Evolutionary conservation across 2,888 invertebrate species (phyloP).

Genomic region (Heteropelma amictum): DNA sequence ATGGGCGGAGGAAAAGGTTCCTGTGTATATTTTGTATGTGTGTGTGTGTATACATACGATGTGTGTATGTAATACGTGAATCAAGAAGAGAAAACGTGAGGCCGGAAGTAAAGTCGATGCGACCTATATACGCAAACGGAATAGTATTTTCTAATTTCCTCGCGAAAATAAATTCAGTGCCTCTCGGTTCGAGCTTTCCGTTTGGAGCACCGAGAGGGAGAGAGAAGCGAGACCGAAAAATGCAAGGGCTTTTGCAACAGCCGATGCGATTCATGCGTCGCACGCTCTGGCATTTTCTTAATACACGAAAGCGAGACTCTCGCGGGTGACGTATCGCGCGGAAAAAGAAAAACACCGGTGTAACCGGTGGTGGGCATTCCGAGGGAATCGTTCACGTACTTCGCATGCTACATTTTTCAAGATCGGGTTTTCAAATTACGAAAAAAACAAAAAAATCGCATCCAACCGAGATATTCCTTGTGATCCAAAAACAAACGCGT

Average conservation of each 20-base stretch:
- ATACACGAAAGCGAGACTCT: conserved; percentile 65
- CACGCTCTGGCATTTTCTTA: conserved; percentile 72
- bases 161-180: conserved; percentile 73
- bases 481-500: no score
- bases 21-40: no score
- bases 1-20: neutral
- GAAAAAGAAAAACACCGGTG: neutral
- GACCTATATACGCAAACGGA: conserved; percentile 60
- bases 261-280: conserved; percentile 73
- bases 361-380: neutral
- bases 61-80: no score
- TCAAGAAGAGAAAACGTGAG: conserved; percentile 4
- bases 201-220: conserved; percentile 47
- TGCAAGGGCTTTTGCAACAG: conserved; percentile 49
- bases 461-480: no score
- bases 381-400: no score
- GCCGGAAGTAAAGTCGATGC: neutral
- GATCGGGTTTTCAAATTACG: no score
- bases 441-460: neutral
- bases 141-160: conserved; percentile 76
- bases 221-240: conserved; percentile 18
- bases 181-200: conserved; percentile 35
- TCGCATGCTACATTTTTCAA: no score
- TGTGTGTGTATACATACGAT: no score
- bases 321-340: conserved; percentile 68